Evolutionary conservation across 2,888 invertebrate genomes (phyloP).

Genomic region (Lottia gigantea): DNA sequence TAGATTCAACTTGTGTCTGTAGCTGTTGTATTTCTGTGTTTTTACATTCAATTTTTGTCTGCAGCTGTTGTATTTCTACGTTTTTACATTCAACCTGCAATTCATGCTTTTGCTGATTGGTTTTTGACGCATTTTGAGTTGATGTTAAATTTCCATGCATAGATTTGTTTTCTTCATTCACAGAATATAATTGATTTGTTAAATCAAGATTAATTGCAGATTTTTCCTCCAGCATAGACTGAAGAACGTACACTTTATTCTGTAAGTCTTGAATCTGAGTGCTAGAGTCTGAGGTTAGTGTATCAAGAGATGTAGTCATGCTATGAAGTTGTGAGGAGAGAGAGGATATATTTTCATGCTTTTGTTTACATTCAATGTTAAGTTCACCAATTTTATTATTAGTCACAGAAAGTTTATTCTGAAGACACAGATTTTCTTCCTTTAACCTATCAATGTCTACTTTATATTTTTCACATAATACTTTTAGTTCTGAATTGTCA

Average conservation of each 20-base stretch:
- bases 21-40: background rate
- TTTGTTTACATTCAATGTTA: constrained; percentile 2
- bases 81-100: background rate
- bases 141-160: too few species aligned
- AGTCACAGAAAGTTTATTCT: constrained; percentile 8
- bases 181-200: too few species aligned
- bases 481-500: background rate
- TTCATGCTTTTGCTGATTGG: too few species aligned
- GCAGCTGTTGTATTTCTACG: background rate
- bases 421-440: constrained; percentile 17
- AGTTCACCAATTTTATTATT: constrained; percentile 4
- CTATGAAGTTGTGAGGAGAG: background rate
- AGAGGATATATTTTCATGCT: constrained; percentile 7
- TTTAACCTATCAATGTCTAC: constrained; percentile 31
- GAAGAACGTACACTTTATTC: too few species aligned
- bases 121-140: too few species aligned
- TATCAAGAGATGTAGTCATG: background rate
- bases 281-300: too few species aligned
- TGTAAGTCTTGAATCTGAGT: too few species aligned
- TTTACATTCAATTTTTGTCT: background rate
- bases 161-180: too few species aligned
- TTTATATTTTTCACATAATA: constrained; percentile 10
- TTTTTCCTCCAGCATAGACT: too few species aligned
- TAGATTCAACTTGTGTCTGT: background rate
- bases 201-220: too few species aligned